Conservation (phyloP, 2,888 invertebrate species). For the Noctua janthina region DNA sequence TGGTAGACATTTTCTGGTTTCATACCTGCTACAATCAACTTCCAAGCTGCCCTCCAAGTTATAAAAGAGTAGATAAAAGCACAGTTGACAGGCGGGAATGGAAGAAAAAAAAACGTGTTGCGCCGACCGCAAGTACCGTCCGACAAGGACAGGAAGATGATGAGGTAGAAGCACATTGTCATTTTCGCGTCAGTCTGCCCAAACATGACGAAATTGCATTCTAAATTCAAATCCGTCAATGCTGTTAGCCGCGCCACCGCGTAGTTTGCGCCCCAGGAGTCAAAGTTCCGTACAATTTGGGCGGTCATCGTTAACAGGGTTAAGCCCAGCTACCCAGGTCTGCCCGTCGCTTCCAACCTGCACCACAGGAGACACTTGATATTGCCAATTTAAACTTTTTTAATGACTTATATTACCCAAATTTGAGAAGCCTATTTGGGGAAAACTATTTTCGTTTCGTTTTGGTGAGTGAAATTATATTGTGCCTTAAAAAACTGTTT, state of each 20-base stretch:
- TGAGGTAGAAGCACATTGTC: neutral
- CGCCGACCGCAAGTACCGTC: neutral
- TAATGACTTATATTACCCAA: constrained; percentile 64
- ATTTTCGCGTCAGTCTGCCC: neutral
- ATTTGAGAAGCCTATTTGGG: constrained; percentile 49
- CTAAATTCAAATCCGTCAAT: constrained; percentile 13
- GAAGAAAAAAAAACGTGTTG: neutral
- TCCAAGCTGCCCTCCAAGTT: neutral
- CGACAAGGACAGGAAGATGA: neutral
- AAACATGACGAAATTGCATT: constrained; percentile 12
- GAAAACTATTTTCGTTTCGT: constrained; percentile 48
- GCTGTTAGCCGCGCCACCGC: constrained; percentile 3
- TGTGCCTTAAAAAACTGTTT: neutral
- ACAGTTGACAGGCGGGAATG: neutral
- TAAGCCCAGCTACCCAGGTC: constrained; percentile 39
- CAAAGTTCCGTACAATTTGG: constrained; percentile 45
- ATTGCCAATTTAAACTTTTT: constrained; percentile 71
- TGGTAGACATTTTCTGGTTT: neutral
- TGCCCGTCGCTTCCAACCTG: constrained; percentile 52
- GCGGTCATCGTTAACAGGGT: constrained; percentile 59
- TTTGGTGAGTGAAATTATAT: neutral
- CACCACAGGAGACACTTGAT: constrained; percentile 59
- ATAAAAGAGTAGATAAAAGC: neutral
- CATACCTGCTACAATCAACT: neutral
- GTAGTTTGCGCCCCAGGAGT: constrained; percentile 32